Conservation (phyloP, 2,888 invertebrate genomes). For the Operophtera brumata region DNA sequence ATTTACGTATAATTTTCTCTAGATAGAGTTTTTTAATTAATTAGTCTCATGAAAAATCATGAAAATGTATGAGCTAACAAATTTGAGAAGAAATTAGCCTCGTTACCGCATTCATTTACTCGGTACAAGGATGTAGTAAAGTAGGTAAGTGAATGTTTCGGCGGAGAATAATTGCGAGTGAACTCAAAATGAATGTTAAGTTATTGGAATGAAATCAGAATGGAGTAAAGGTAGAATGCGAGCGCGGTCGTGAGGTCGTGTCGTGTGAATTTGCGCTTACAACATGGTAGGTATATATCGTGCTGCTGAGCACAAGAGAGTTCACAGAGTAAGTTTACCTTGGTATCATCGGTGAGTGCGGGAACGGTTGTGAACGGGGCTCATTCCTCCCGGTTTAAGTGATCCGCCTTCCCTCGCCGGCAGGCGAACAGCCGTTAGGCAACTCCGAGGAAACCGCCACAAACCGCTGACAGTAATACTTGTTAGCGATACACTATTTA, state of each 20-base stretch:
- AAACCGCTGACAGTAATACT: slow-evolving; percentile 66
- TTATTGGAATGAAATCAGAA: slow-evolving; percentile 65
- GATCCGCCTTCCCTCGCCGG: slow-evolving; percentile 74
- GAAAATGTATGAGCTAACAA: neutral
- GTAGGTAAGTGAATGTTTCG: slow-evolving; percentile 48
- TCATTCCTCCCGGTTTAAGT: slow-evolving; percentile 78
- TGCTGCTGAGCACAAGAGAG: slow-evolving; percentile 7
- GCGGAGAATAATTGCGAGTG: slow-evolving; percentile 27
- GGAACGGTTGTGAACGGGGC: slow-evolving; percentile 74
- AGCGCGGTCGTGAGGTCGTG: slow-evolving; percentile 61
- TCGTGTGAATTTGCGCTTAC: slow-evolving; percentile 63
- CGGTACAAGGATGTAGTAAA: slow-evolving; percentile 17
- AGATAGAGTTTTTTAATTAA: too few relatives aligned
- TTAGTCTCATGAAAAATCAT: neutral
- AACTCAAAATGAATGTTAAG: slow-evolving; percentile 38
- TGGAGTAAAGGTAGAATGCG: slow-evolving; percentile 60
- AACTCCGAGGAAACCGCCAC: slow-evolving; percentile 68
- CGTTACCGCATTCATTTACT: slow-evolving; percentile 2
- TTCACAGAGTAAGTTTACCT: slow-evolving; percentile 46
- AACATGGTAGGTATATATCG: slow-evolving; percentile 43
- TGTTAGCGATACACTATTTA: slow-evolving; percentile 75
- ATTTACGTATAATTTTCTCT: too few relatives aligned
- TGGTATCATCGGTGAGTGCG: slow-evolving; percentile 80
- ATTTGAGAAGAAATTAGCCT: neutral
- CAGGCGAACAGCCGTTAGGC: slow-evolving; percentile 75